Base-by-base conservation (phyloP, 2,888 invertebrate species). In the Fissipunctia ypsillon region DNA sequence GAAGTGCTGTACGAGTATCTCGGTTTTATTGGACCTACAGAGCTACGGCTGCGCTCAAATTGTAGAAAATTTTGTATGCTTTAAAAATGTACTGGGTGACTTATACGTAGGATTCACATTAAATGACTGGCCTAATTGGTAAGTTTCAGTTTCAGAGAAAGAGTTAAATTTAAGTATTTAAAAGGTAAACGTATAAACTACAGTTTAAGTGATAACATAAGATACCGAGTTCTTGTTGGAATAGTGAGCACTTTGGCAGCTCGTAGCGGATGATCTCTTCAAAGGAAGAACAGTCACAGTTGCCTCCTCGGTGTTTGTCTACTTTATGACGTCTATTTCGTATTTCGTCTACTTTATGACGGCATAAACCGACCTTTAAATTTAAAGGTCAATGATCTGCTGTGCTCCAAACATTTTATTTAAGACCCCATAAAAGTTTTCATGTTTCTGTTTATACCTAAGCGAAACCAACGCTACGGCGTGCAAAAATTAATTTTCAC, bases 281-380 rank as follows among this genome's bases (percentile, higher is more conserved):
- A 54, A 52, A 71, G 57, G 57, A 70, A 14, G 38, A 61, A 73
- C 60, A 45, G 57, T 28, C 25, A 68, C 60, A 67, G 41, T n/a
- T 60, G 41, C 28, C 74, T 83, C 54, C 66, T 69, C 73, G 77
- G 61, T 74, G 74, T 86, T 81, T 79, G 78, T 83, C 85, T 83
- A 80, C 76, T 88, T 89, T 89, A 91, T 87, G 87, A 81, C 84
- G 80, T n/a, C n/a, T n/a, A n/a, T n/a, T n/a, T n/a, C n/a, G n/a
- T n/a, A n/a, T n/a, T 86, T 81, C 78, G 78, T 83, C 85, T 83
- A 80, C 76, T 88, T 89, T 89, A 91, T 87, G 87, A 81, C 84
- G 80, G 72, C 85, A 87, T 91, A 90, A 90, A n/a, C n/a, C n/a
- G n/a, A n/a, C n/a, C n/a, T n/a, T n/a, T n/a, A n/a, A n/a, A 89